Evolutionary conservation across 1,140 invertebrate species (phyloP), one percentile per base, ranked within the genome.

Genomic region (Drosophila truncata): DNA sequence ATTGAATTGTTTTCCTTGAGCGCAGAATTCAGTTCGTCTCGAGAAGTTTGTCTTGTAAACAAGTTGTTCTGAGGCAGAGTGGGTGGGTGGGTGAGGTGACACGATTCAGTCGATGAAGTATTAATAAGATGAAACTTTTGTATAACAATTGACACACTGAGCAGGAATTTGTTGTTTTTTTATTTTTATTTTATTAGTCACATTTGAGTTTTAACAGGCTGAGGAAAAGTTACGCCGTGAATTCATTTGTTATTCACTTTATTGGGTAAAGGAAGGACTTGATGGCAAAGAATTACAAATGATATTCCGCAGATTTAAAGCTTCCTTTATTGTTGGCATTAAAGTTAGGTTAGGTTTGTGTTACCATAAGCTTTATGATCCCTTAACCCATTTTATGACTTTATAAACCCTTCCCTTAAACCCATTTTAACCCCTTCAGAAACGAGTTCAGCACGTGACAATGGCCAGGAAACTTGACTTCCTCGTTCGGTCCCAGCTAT

Each of bases 1-100:
- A 87, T 87, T 87, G 84, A 87, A 87, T 87, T 87, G 85, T 87
- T 87, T 84, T 87, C 54, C 74, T 75, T 78, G 49, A 62, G 63
- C 75, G 76, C 66, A 79, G 69, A 76, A 82, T 69, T 79, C 80
- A 70, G 59, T 71, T 62, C 67, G 65, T 67, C 69, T 69, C 44
- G 47, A 25, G 41, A 71, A 71, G 50, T 71, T 64, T 73, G 76
- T 60, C 84, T 71, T 70, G 84, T 87, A 88, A 87, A 87, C 84
- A 87, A 84, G 61, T 84, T 87, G 80, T 76, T 67, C 47, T 35
- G 23, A 44, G 31, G 27, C 27, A 8, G 27, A 29, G 27, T 29
- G 25, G 25, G 25, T 25, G 27, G 47, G 37, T 23, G 23, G 16
- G 29, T 69, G 46, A 64, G 64, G 60, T 87, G 79, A 78, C 84